These are phyloP conservation scores for Carlito syrichta DNA, from an alignment of 2,113 vertebrate genomes.

Conservation along the genomic window DNA sequence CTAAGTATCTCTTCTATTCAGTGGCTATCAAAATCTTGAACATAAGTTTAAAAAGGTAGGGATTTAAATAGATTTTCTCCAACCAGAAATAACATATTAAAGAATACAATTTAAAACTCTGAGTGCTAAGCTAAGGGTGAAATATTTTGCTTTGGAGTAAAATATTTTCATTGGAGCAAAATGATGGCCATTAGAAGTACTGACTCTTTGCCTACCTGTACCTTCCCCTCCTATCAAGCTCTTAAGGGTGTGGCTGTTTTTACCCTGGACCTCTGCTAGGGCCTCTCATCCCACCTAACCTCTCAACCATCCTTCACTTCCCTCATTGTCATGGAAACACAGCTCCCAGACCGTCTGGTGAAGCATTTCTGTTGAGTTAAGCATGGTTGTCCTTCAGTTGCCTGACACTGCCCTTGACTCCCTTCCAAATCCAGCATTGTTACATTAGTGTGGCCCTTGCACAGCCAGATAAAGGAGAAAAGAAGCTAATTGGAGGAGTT, in stretches of 20 bases:
- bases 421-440: background rate
- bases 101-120: background rate
- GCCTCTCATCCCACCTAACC: background rate
- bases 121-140: background rate
- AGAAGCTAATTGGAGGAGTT: constrained; percentile 56
- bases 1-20: background rate
- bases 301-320: too few relatives aligned
- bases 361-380: background rate
- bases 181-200: rapidly evolving
- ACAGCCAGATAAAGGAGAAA: background rate
- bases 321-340: background rate
- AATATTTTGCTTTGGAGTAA: background rate
- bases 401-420: background rate
- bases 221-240: background rate
- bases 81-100: background rate
- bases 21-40: background rate
- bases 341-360: background rate
- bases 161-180: background rate
- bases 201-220: background rate
- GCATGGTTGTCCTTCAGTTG: background rate
- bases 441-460: background rate
- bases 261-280: background rate
- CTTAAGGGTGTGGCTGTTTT: background rate
- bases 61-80: background rate
- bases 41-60: background rate